Evolutionary conservation across 2,113 vertebrate genomes (phyloP), one percentile per base, ranked within the genome.

Genomic region (Tilapia sparmanii): DNA sequence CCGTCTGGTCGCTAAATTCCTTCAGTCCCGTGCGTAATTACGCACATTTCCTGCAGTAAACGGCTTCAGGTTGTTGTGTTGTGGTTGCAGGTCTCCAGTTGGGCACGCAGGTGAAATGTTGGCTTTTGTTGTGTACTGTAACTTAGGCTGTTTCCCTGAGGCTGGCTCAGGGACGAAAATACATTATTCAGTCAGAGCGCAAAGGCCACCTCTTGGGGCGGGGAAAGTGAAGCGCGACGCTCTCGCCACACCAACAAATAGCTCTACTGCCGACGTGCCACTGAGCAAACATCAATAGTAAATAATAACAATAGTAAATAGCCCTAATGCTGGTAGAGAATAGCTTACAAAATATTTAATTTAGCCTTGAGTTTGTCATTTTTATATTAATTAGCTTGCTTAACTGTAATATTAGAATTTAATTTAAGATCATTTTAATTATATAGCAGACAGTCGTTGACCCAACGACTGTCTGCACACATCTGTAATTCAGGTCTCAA

Each of bases 71-170:
- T 54, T 11, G 38, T 81, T 24, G 38, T 45, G 38, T 45, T 24
- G 50, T 50, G 10, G n/a, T 6, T 29, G 29, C 40, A 42, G 6
- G 54, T 83, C 47, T 68, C 54, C 10, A 35, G 31, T 10, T 31
- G 61, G n/a, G 8, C 57, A 57, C 54, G 22, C 87, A 82, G 80
- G 85, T 90, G 83, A 91, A 89, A 76, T 54, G 76, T 83, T 50
- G 40, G 57, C 33, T 91, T 86, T 53, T 90, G 85, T 92, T 94
- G 90, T 92, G 81, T 83, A 6, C 80, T 90, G 90, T 91, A 80
- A 88, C 88, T 83, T 54, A 84, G 90, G 87, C 81, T 81, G 89
- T 91, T 89, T 92, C 91, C 73, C 86, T 26, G 84, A 85, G 89
- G 84, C 47, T 83, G 90, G 83, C 84, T 24, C 61, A 55, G 89